phyloP scores from a whole-genome alignment of 2,888 invertebrate genomes.

The Maniola hyperantus region DNA sequence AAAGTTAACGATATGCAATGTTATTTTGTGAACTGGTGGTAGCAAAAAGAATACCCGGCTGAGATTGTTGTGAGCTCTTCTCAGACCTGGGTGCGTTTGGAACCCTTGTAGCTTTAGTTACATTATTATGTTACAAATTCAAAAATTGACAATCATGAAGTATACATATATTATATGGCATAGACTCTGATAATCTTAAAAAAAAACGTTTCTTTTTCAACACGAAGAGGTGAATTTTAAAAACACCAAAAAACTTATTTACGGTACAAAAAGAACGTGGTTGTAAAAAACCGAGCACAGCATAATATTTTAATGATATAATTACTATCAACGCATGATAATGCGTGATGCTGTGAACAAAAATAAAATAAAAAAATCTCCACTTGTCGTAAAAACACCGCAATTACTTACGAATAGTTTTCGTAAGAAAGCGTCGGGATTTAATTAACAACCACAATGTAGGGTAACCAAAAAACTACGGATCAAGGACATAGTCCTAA shows the following conservation, averaged over 20 bases:
- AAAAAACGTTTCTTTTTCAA: too few species aligned
- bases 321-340: neutral
- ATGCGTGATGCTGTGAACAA: slow-evolving; percentile 16
- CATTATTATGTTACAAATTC: too few species aligned
- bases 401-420: slow-evolving; percentile 57
- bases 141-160: too few species aligned
- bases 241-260: neutral
- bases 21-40: too few species aligned
- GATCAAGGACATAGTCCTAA: neutral
- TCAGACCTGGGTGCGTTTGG: too few species aligned
- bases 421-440: slow-evolving; percentile 69
- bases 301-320: neutral
- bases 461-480: neutral
- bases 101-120: too few species aligned
- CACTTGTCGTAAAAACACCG: slow-evolving; percentile 29
- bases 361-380: slow-evolving; percentile 16
- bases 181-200: too few species aligned
- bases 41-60: too few species aligned
- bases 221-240: neutral
- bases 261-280: neutral
- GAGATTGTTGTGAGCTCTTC: too few species aligned
- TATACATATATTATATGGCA: too few species aligned
- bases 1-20: too few species aligned
- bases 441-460: slow-evolving; percentile 70
- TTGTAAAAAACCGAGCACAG: neutral